Evolutionary conservation across 2,888 invertebrate species (phyloP).

Genomic region (Protonemura montana): DNA sequence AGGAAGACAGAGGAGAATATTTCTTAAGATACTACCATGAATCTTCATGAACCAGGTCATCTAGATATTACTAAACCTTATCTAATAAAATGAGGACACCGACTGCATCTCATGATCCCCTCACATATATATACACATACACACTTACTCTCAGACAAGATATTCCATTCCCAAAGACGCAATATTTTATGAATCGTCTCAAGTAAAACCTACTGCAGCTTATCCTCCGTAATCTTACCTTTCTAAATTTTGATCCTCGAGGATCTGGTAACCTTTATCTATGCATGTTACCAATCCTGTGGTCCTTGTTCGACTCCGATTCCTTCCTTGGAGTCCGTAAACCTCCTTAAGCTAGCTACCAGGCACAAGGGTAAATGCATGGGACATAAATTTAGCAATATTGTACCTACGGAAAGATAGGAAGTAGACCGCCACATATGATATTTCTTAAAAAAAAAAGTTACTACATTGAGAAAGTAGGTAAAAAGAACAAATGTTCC

Average conservation of each 20-base stretch:
- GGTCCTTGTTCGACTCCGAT: slow-evolving; percentile 38
- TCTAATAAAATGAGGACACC: no score
- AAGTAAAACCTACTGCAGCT: background rate
- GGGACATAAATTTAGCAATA: slow-evolving; percentile 35
- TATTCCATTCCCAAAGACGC: background rate
- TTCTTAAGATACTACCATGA: no score
- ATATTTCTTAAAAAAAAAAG: no score
- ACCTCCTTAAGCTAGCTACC: slow-evolving; percentile 16
- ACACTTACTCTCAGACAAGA: background rate
- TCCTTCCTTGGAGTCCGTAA: background rate
- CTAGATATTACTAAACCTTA: no score
- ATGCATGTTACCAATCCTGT: slow-evolving; percentile 32
- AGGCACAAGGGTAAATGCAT: slow-evolving; percentile 23
- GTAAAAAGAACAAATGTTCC: no score
- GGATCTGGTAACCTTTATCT: slow-evolving; percentile 38
- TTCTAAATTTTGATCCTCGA: slow-evolving; percentile 33
- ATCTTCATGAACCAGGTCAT: no score
- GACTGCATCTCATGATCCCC: no score
- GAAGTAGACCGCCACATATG: slow-evolving; percentile 20
- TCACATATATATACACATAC: no score
- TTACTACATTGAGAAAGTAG: no score
- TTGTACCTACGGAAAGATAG: slow-evolving; percentile 15
- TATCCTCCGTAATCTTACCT: slow-evolving; percentile 31
- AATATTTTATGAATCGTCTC: background rate
- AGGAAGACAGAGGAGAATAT: no score